Conservation (phyloP, 2,113 vertebrate species). For the Andinoacara biseriatus region DNA sequence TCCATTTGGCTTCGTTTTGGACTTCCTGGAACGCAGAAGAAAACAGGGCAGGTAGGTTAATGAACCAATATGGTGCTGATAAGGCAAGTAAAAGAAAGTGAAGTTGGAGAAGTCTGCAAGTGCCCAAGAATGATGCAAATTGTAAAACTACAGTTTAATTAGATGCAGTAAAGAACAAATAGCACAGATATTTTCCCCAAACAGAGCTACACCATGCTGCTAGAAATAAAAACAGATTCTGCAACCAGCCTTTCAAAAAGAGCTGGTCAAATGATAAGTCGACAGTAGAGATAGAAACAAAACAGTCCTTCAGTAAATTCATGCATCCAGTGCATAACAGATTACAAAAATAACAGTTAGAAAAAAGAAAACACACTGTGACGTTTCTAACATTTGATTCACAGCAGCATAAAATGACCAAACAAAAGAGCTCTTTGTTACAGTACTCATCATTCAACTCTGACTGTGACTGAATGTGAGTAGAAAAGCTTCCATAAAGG, state of each 20-base stretch:
- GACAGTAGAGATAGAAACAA: neutral
- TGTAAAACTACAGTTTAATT: neutral
- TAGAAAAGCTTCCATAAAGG: conserved; percentile 32
- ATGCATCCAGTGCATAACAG: neutral
- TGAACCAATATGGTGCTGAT: neutral
- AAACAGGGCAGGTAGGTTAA: neutral
- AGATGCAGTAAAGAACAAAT: neutral
- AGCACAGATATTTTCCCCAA: neutral
- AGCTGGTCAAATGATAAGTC: neutral
- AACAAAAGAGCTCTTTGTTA: conserved; percentile 50
- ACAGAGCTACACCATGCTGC: neutral
- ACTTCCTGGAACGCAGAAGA: conserved; percentile 85
- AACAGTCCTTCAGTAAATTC: neutral
- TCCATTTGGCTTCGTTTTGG: conserved; percentile 97
- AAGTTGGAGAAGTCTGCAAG: neutral
- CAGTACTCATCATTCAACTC: conserved; percentile 25
- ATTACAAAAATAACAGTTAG: neutral
- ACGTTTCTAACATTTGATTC: neutral
- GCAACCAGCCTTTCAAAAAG: neutral
- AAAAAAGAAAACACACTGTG: neutral
- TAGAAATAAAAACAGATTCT: neutral
- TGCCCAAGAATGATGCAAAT: neutral
- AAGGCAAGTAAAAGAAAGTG: accelerated
- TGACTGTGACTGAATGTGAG: conserved; percentile 34
- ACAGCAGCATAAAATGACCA: neutral